Base-by-base conservation (phyloP, 2,797 vertebrate species). In the Austrolebias charrua region DNA sequence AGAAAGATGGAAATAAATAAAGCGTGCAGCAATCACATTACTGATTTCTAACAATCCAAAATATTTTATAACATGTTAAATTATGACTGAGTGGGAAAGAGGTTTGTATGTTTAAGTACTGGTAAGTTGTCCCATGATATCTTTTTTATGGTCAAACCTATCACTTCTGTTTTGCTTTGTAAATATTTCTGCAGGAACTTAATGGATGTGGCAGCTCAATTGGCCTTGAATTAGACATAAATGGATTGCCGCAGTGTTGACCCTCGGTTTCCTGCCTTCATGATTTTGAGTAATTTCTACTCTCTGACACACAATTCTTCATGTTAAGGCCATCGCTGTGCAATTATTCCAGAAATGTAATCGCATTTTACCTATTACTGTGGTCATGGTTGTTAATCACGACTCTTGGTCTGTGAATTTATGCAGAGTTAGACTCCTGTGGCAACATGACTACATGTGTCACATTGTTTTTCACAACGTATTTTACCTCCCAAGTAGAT, bases 1-100 rank as follows among this genome's bases (percentile, higher is more conserved):
- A 67, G 75, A 73, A 58, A 69, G 75, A 87, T 71, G 77, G 78
- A 58, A 78, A 67, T 67, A 59, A 68, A 71, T 60, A 54, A 29
- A 4, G 24, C 55, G 19, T 51, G 48, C 47, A 68, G 70, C 61
- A 67, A 33, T 54, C 66, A 28, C 62, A 20, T 68, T 65, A 61
- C 53, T 79, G 53, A 82, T 70, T 72, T 65, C 49, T 60, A 62
- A 62, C 59, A 60, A 60, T 73, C 60, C 65, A 42, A 64, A 69
- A 31, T 14, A 33, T 51, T 53, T 47, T 71, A 55, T 20, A 66
- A 13, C 50, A 58, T 57, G 38, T 35, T 6, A 55, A 55, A 35
- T 48, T 68, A n/a, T 63, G 63, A 15, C 61, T 19, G 4, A 4
- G 45, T 63, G 62, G 19, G 44, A 16, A 63, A 61, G 44, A 19